These are phyloP conservation scores for Siniperca scherzeri DNA, from an alignment of 2,797 vertebrate species.

Conservation along the genomic window DNA sequence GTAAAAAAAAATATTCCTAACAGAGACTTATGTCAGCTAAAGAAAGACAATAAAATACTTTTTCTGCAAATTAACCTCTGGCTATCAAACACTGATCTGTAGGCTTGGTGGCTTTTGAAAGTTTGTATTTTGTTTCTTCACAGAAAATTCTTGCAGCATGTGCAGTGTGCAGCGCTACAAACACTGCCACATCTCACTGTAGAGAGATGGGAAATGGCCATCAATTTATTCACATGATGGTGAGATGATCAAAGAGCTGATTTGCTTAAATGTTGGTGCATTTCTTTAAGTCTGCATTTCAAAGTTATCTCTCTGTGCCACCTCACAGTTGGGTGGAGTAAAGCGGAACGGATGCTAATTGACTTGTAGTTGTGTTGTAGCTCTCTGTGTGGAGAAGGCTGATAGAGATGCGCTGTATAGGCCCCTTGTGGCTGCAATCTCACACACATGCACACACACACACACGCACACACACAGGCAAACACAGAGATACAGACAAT, in stretches of 20 bases:
- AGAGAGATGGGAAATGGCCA: too few species aligned
- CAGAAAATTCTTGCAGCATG: not conserved
- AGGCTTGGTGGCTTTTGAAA: too few species aligned
- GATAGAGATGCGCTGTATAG: conserved; percentile 58
- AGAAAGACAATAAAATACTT: too few species aligned
- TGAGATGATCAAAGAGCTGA: conserved; percentile 18
- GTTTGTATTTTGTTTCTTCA: too few species aligned
- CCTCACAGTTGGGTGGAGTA: conserved; percentile 42
- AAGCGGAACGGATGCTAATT: conserved; percentile 65
- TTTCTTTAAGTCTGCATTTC: conserved; percentile 30
- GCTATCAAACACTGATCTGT: too few species aligned
- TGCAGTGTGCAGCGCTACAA: not conserved
- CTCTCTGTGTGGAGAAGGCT: conserved; percentile 52
- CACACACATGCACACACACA: conserved; percentile 14
- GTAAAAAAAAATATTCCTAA: too few species aligned
- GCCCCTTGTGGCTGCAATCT: conserved; percentile 21
- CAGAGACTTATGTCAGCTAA: too few species aligned
- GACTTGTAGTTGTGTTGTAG: conserved; percentile 63
- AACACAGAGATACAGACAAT: conserved; percentile 44
- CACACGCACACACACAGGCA: not conserved
- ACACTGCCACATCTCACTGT: not conserved
- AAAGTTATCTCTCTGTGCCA: conserved; percentile 19
- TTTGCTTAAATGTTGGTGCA: conserved; percentile 27
- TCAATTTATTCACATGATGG: not conserved
- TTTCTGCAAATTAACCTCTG: too few species aligned